These are phyloP conservation scores for Poeciliopsis turrubarensis DNA, from an alignment of 2,113 vertebrate species.

Conservation along the genomic window DNA sequence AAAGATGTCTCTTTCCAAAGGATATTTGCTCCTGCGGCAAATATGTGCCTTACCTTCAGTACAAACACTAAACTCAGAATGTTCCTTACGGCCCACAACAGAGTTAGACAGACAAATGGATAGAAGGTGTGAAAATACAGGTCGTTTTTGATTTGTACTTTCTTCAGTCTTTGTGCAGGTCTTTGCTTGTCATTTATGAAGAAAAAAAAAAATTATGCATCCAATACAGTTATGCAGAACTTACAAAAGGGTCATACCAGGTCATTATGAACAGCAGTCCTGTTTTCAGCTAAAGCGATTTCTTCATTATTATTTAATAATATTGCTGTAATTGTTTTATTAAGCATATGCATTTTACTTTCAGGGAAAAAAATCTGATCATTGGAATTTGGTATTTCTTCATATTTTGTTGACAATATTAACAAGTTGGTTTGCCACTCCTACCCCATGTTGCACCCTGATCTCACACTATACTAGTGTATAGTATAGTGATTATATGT, in stretches of 20 bases:
- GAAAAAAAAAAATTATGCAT: too few species aligned
- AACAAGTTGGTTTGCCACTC: neutral
- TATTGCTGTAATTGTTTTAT: neutral
- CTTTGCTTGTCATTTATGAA: neutral
- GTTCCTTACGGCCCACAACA: neutral
- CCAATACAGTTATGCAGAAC: neutral
- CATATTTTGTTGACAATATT: neutral
- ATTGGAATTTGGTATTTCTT: neutral
- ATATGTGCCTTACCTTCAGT: slow-evolving; percentile 28
- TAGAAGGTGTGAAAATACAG: neutral
- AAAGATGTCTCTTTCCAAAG: slow-evolving; percentile 50
- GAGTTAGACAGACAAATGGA: neutral
- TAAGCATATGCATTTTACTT: neutral
- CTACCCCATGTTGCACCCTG: neutral
- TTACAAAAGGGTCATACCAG: slow-evolving; percentile 1
- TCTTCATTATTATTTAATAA: neutral
- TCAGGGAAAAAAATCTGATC: neutral
- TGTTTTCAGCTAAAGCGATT: neutral
- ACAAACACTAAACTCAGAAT: neutral
- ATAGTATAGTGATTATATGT: too few species aligned
- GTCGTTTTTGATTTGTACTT: neutral
- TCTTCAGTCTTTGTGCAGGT: neutral
- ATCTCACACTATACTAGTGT: too few species aligned
- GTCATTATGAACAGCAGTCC: slow-evolving; percentile 23
- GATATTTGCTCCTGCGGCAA: slow-evolving; percentile 37